Evolutionary conservation across 2,888 invertebrate species (phyloP), one percentile per base, ranked within the genome.

Genomic region (Nymphalis polychloros): DNA sequence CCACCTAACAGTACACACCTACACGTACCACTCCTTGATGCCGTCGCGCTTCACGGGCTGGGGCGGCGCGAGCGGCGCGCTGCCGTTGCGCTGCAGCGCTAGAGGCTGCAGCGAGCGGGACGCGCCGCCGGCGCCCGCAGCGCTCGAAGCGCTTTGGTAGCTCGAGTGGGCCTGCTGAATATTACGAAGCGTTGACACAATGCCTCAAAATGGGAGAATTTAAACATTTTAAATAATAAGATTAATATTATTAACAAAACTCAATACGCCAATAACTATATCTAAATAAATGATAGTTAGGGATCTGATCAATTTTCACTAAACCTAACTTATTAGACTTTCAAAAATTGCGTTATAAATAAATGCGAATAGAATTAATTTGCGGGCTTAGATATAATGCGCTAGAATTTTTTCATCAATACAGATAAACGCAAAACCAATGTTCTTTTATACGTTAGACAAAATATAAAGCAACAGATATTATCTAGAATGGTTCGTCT

Each of bases 1-100:
- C 63, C 60, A 60, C 60, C 63, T 52, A 63, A 60, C 19, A 61
- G 60, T 63, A 69, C 52, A 63, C 53, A 59, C 49, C 65, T 96
- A 98, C 89, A 98, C 98, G 89, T 98, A 98, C 98, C 98, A 98
- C 94, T 98, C 98, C 93, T 98, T 98, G 85, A 98, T 97, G 86
- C 97, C 97, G 94, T 97, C 97, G 73, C 96, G 94, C 83, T 97
- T 97, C 88, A 96, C 87, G 2, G 92, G 92, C 75, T 90, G 90
- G 49, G 90, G 94, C 69, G 94, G 93, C 69, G 89, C 94, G 71
- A 93, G 93, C 52, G 92, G 89, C 61, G 92, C 89, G 67, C 92
- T 87, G 10, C 87, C 83, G 47, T 82, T 82, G 73, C 73, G 88
- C 82, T 75, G 90, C 61, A 87, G 90, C 76, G 90, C 91, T 53